Conservation (phyloP, 2,888 invertebrate genomes). For the Gryllus longicercus region DNA sequence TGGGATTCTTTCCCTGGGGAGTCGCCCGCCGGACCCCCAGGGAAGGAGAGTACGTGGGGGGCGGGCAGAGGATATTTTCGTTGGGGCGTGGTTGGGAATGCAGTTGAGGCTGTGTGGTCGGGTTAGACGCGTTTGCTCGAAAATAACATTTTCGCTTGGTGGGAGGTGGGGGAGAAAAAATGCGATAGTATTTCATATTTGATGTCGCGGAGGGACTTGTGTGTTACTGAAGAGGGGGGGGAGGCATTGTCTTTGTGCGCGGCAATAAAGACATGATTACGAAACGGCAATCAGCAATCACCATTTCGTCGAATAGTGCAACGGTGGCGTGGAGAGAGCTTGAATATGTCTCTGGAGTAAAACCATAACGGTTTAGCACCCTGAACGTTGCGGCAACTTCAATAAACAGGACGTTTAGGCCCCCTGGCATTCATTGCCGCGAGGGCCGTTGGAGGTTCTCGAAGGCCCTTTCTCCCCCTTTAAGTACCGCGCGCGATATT, state of each 20-base stretch:
- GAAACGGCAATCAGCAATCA: slow-evolving; percentile 1
- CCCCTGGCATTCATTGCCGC: neutral
- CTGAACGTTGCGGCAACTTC: neutral
- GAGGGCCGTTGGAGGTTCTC: neutral
- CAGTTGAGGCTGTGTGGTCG: too few relatives aligned
- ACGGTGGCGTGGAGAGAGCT: neutral
- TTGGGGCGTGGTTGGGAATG: too few relatives aligned
- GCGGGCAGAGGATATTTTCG: neutral
- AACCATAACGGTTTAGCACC: neutral
- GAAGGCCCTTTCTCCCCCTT: neutral
- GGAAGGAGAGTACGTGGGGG: too few relatives aligned
- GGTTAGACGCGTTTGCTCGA: too few relatives aligned
- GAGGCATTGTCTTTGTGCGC: neutral
- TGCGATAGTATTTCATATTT: neutral
- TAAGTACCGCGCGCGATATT: neutral
- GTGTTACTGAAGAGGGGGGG: too few relatives aligned
- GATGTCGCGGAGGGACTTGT: neutral
- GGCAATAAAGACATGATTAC: neutral
- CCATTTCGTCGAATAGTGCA: neutral
- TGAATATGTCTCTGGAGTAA: slow-evolving; percentile 17
- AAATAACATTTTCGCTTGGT: too few relatives aligned
- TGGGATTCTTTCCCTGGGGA: too few relatives aligned
- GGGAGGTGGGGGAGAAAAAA: too few relatives aligned
- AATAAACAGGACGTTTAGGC: slow-evolving; percentile 17
- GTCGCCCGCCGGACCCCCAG: too few relatives aligned